Base-by-base conservation (phyloP, 2,797 vertebrate genomes). In the Antennarius maculatus region DNA sequence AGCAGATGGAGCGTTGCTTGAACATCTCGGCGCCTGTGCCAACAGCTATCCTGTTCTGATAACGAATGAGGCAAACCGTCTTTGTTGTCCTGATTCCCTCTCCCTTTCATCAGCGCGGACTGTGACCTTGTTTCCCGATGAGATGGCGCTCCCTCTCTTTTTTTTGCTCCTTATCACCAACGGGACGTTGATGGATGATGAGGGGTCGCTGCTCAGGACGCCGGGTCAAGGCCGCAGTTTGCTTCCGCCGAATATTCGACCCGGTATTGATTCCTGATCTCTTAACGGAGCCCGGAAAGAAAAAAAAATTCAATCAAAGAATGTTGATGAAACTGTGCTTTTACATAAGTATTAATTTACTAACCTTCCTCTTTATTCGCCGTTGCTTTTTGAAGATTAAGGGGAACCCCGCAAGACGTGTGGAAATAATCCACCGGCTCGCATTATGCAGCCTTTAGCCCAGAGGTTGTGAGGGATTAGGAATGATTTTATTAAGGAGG, bases 401-500 rank as follows among this genome's bases (percentile, higher is more conserved):
- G 63, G 56, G 77, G 45, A 61, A 59, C 57, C 64, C 70, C 69
- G 75, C 16, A 10, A 77, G 76, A 79, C 51, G 43, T 68, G 69
- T 66, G 69, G 79, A 81, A 82, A 86, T 86, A 54, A 86, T 79
- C 80, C 46, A 48, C 77, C 72, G 76, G 72, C 78, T 79, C 78
- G 74, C 86, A 88, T 88, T 82, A 87, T 84, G 76, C 89, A 84
- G 82, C 76, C 77, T 66, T 81, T 79, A 89, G 84, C 85, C 89
- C 86, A 41, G 85, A 89, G 88, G 89, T 90, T 90, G 81, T 79
- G 77, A 87, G 63, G 90, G 89, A 92, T 92, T 92, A 91, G 81
- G 75, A 74, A 72, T 80, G 81, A 91, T 92, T 91, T 88, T 27
- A 65, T 82, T 71, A 77, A 89, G 83, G 81, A 84, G 81, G 85